Percentiles rank a stretch among this genome's conserved stretches.
These are phyloP conservation scores for Trachelus troglodyta DNA, from an alignment of 2,888 invertebrate genomes.

Conservation along the genomic window DNA sequence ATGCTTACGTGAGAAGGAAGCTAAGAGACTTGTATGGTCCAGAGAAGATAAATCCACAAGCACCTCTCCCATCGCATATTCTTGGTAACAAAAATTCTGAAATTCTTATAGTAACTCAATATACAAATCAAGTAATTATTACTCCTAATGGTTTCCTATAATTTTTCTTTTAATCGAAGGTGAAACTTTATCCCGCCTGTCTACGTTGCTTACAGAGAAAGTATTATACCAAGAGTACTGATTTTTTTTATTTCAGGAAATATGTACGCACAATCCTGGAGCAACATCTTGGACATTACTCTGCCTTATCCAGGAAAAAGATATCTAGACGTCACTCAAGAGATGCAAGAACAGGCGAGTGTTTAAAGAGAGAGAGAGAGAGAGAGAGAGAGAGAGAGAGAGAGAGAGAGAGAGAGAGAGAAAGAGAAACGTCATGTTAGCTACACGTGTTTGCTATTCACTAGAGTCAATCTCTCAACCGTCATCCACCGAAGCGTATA, in stretches of 20 bases:
- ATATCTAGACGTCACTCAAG: slow-evolving; percentile 84
- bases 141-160: not conserved
- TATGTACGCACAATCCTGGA: slow-evolving; percentile 92
- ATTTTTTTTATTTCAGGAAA: slow-evolving; percentile 70
- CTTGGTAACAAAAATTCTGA: slow-evolving; percentile 68
- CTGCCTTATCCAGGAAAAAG: slow-evolving; percentile 88
- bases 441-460: not conserved
- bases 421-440: not conserved
- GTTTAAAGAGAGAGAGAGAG: not conserved
- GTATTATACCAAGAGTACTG: not conserved
- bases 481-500: not conserved
- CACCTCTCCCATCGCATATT: slow-evolving; percentile 87
- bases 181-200: not conserved
- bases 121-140: no score
- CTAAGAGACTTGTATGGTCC: slow-evolving; percentile 87
- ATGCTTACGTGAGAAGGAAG: slow-evolving; percentile 88
- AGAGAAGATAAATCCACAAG: slow-evolving; percentile 81
- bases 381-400: no score
- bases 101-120: not conserved
- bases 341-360: slow-evolving; percentile 80
- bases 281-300: slow-evolving; percentile 82
- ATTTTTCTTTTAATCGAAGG: not conserved
- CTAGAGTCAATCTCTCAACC: not conserved
- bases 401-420: not conserved
- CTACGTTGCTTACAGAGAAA: not conserved